Evolutionary conservation across 2,888 invertebrate genomes (phyloP).

Genomic region (Neuroscelio doddi): DNA sequence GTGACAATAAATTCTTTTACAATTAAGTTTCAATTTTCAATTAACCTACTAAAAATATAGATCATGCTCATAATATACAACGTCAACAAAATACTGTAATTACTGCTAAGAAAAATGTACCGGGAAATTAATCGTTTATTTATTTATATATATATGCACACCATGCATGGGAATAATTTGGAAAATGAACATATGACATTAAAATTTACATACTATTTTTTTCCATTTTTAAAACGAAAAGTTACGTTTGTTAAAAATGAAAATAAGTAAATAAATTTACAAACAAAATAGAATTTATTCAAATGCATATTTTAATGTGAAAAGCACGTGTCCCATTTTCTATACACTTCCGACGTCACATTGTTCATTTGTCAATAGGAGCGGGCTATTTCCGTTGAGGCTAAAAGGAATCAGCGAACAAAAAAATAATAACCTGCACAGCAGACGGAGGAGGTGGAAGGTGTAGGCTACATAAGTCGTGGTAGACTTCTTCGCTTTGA

Average conservation of each 20-base stretch:
- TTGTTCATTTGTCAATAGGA: conserved; percentile 37
- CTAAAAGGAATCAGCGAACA: conserved; percentile 27
- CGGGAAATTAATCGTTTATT: too few relatives aligned
- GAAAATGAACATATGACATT: too few relatives aligned
- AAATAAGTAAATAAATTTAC: too few relatives aligned
- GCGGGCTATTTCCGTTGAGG: conserved; percentile 36
- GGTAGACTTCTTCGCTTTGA: conserved; percentile 94
- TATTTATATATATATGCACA: too few relatives aligned
- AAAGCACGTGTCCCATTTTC: conserved; percentile 34
- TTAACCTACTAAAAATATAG: too few relatives aligned
- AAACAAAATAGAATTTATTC: neutral
- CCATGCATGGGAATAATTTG: too few relatives aligned
- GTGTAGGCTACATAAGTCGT: conserved; percentile 88
- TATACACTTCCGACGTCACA: conserved; percentile 36
- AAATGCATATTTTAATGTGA: conserved; percentile 23
- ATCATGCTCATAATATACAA: too few relatives aligned
- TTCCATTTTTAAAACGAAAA: neutral
- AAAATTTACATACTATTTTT: neutral
- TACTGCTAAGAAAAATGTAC: too few relatives aligned
- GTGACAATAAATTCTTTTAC: too few relatives aligned
- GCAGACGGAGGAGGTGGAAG: conserved; percentile 74
- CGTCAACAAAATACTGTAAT: too few relatives aligned
- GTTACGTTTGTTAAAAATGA: too few relatives aligned
- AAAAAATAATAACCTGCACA: conserved; percentile 65
- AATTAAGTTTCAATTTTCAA: too few relatives aligned